Evolutionary conservation across 2,888 invertebrate genomes (phyloP), one percentile per base, ranked within the genome.

Genomic region (Acronicta psi): DNA sequence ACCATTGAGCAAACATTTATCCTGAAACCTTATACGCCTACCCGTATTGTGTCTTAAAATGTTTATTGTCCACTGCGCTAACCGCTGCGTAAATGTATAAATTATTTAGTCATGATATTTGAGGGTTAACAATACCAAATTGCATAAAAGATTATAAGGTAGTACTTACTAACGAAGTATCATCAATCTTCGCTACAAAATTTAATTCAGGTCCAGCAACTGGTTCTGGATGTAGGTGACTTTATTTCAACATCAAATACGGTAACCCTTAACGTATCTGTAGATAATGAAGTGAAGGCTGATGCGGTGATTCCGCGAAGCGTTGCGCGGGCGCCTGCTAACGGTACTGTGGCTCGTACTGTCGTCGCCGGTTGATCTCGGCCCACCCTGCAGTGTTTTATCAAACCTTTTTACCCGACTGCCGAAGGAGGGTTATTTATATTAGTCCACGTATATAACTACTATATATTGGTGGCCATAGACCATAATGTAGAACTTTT

Each of bases 261-360:
- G 36, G 38, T 66, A 55, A 51, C 61, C 57, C 58, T 61, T 61
- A 43, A 58, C 42, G 43, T 57, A 40, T 64, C 52, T 58, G 52
- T 16, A 46, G 45, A 61, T 60, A 73, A 63, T 67, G 37, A 59
- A 59, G 64, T 61, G 50, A 54, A 59, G 62, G 65, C 62, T 69
- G 67, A 60, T 71, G 69, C 67, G 59, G 70, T 68, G 65, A 61
- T 74, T 71, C 69, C 56, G 59, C 54, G 66, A 75, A 77, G 61
- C 74, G 61, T 61, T 54, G 70, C 66, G 57, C 66, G 60, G 44
- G 41, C 52, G 44, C 50, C 36, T 56, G 55, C 54, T 80, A 79
- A 79, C 80, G 77, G 80, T 69, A 68, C 50, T 38, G 44, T 46
- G 50, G 56, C 52, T 52, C 62, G 65, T 53, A 45, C 20, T 25